Conservation (phyloP, 2,797 vertebrate genomes). For the Lagorchestes hirsutus region DNA sequence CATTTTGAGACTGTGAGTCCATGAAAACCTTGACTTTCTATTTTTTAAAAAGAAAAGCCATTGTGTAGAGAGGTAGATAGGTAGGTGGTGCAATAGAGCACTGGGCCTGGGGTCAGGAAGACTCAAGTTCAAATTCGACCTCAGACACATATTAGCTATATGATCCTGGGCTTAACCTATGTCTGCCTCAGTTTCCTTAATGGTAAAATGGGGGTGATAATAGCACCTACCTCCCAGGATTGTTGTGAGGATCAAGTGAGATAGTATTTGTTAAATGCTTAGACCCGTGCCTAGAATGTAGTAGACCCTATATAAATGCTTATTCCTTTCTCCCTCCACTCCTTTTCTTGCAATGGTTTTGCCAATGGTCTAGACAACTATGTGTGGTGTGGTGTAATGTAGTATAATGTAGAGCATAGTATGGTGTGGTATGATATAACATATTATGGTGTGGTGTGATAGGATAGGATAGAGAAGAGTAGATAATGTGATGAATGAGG, state of each 20-base stretch:
- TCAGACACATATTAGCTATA: not conserved
- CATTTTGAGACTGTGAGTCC: not conserved
- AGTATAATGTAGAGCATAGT: no score
- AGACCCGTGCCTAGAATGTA: not conserved
- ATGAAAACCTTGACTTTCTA: not conserved
- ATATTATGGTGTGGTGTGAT: no score
- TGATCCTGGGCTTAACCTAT: not conserved
- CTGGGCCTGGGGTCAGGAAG: not conserved
- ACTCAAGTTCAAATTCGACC: not conserved
- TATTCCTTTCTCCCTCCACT: not conserved
- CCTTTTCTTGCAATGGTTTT: not conserved
- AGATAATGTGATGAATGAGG: not conserved
- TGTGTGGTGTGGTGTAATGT: not conserved
- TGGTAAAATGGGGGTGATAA: not conserved
- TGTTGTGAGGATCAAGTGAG: not conserved
- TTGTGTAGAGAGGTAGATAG: not conserved
- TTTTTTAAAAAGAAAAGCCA: not conserved
- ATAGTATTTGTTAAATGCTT: not conserved
- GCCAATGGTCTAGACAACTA: not conserved
- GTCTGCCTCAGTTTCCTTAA: not conserved
- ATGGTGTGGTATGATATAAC: not conserved
- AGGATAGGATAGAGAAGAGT: not conserved
- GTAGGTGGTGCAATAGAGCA: not conserved
- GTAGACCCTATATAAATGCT: not conserved
- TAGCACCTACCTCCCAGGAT: not conserved